Conservation (phyloP, 2,888 invertebrate species). For the Yponomeuta malinellus region DNA sequence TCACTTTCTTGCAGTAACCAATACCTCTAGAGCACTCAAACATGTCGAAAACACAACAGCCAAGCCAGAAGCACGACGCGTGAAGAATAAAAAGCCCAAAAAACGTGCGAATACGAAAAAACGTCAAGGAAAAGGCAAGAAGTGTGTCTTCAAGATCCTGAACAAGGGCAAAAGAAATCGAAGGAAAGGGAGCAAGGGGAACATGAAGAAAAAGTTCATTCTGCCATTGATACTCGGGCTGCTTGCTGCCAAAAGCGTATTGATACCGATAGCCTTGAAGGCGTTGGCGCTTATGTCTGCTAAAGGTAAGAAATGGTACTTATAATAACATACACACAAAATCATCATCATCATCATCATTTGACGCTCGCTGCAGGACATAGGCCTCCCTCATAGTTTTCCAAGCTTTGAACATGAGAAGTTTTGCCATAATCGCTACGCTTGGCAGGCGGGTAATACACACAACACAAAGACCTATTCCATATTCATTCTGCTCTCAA, state of each 20-base stretch:
- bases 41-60: conserved; percentile 21
- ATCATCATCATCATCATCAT: too few relatives aligned
- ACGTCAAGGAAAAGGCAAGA: conserved; percentile 40
- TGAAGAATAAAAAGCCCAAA: conserved; percentile 17
- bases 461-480: conserved; percentile 23
- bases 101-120: conserved; percentile 21
- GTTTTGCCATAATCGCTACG: too few relatives aligned
- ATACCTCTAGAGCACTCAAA: conserved; percentile 17
- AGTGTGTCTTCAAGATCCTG: conserved; percentile 54
- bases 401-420: too few relatives aligned
- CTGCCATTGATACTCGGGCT: conserved; percentile 79
- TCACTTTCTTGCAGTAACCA: background rate
- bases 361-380: too few relatives aligned
- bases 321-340: conserved; percentile 63
- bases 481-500: too few relatives aligned
- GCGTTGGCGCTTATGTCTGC: conserved; percentile 80
- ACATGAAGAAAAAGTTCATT: conserved; percentile 72
- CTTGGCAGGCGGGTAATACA: too few relatives aligned
- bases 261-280: conserved; percentile 81
- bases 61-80: conserved; percentile 13
- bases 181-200: conserved; percentile 35
- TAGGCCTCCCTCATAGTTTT: too few relatives aligned
- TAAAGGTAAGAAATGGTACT: conserved; percentile 54
- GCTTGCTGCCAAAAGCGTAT: conserved; percentile 78
- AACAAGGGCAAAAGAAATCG: conserved; percentile 34